Base-by-base conservation (phyloP, 2,888 invertebrate genomes). In the Chydorus sphaericus region DNA sequence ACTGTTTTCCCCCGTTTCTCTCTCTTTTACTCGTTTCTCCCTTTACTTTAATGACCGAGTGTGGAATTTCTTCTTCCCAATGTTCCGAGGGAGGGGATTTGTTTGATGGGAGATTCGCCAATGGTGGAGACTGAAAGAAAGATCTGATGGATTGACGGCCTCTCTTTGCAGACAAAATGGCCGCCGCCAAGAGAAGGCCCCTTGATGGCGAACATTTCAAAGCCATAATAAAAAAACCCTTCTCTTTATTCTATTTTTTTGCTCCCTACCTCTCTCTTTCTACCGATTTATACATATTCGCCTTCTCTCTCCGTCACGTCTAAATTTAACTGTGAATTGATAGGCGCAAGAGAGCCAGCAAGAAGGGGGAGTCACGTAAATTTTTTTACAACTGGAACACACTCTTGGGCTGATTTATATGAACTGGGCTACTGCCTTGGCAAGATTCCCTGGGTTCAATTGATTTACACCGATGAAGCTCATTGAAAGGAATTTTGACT, bases 71-170 rank as follows among this genome's bases (percentile, higher is more conserved):
- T n/a, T n/a, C n/a, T n/a, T n/a, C n/a, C n/a, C n/a, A n/a, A n/a
- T n/a, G n/a, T n/a, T n/a, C n/a, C n/a, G 23, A 44, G 4, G 26
- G 44, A 44, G 44, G 26, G 44, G 44, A 44, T 44, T n/a, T 44
- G 20, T 44, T 44, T 44, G 44, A 44, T 44, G 44, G 44, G 26
- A 44, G 44, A 44, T 44, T 44, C 44, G 44, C 44, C 44, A 44
- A 44, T 44, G 44, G 44, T 44, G 7, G 26, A 23, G 23, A 1
- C 18, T 1, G 3, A 26, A 28, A n/a, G n/a, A n/a, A n/a, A 39
- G 39, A 39, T 39, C 39, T 39, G 39, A 44, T 44, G 44, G 44
- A 44, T 23, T 44, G 28, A 44, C 18, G 44, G 26, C 44, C 44
- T 26, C 44, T 44, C n/a, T 44, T 44, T 28, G 23, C 18, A 14